phyloP scores from a whole-genome alignment of 2,113 vertebrate species.

The Tursiops truncatus region DNA sequence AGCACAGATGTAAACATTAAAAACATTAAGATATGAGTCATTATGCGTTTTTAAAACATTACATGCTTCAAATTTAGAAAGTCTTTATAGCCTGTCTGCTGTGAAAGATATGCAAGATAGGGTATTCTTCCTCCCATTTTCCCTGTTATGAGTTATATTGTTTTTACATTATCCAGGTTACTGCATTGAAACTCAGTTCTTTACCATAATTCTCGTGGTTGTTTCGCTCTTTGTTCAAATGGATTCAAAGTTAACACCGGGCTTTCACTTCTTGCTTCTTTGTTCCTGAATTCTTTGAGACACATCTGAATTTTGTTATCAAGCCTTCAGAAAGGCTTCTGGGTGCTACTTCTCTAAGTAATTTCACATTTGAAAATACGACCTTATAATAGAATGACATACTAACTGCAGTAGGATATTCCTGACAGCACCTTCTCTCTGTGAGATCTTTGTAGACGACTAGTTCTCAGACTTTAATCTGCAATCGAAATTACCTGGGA shows the following conservation, averaged over 20 bases:
- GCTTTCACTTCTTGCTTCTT: slow-evolving; percentile 63
- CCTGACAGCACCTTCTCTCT: neutral
- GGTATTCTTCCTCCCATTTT: neutral
- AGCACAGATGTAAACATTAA: neutral
- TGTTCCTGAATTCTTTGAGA: slow-evolving; percentile 34
- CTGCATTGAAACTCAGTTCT: neutral
- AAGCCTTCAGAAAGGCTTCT: neutral
- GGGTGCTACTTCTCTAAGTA: neutral
- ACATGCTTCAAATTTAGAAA: neutral
- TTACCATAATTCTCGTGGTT: neutral
- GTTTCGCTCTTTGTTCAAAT: neutral
- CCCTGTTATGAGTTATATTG: neutral
- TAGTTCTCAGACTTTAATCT: neutral
- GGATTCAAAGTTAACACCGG: neutral
- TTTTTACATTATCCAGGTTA: neutral
- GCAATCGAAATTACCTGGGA: neutral
- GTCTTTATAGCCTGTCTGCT: neutral
- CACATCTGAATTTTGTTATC: slow-evolving; percentile 6
- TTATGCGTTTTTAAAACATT: neutral
- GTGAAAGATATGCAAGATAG: neutral
- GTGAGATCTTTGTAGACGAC: neutral
- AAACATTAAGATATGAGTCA: neutral
- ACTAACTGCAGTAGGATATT: neutral
- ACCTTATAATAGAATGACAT: neutral
- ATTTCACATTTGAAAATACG: neutral